Conservation (phyloP, 2,888 invertebrate species). For the Stegana nigrithorax region DNA sequence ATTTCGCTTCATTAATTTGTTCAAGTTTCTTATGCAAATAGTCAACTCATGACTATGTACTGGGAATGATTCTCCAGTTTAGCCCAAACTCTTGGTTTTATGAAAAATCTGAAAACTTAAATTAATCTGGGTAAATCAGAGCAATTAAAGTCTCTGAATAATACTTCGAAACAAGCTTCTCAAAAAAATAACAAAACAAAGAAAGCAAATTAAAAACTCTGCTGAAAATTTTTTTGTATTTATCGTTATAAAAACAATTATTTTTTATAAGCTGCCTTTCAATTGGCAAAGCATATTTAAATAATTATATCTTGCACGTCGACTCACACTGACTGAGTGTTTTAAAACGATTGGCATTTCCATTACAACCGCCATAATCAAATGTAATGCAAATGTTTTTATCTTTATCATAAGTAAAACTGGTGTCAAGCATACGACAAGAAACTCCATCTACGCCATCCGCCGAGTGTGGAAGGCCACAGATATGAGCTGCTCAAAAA, state of each 20-base stretch:
- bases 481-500: constrained; percentile 27
- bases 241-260: background rate
- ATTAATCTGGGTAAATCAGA: background rate
- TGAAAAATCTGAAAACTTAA: background rate
- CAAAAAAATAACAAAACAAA: too few species aligned
- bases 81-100: background rate
- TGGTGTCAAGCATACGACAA: too few species aligned
- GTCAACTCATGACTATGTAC: too few species aligned
- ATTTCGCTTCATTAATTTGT: too few species aligned
- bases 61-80: too few species aligned
- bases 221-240: background rate
- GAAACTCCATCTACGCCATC: constrained; percentile 31
- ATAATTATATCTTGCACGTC: constrained; percentile 38
- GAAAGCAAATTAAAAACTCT: background rate
- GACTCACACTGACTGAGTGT: constrained; percentile 36
- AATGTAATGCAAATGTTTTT: constrained; percentile 40
- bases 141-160: background rate
- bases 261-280: too few species aligned
- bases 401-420: too few species aligned
- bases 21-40: too few species aligned
- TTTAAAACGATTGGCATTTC: constrained; percentile 49
- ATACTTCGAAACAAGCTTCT: too few species aligned
- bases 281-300: too few species aligned
- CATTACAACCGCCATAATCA: constrained; percentile 72
- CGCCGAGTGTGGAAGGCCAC: constrained; percentile 24